phyloP scores from a whole-genome alignment of 2,888 invertebrate genomes.

The Oxytorus armatus region DNA sequence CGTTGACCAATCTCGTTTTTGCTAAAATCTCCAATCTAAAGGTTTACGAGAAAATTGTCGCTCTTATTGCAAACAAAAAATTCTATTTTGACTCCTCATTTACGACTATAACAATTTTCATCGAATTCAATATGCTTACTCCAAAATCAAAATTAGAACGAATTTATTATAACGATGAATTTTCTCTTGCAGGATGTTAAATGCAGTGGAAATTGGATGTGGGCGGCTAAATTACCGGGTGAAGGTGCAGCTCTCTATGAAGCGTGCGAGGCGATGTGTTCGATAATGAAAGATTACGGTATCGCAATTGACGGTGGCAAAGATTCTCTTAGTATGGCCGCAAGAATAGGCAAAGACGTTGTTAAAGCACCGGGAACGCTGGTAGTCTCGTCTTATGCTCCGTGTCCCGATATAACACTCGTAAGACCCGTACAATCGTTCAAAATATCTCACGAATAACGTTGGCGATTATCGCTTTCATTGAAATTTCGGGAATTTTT shows the following conservation, averaged over 20 bases:
- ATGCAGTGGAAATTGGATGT: constrained; percentile 99
- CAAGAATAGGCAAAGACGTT: constrained; percentile 89
- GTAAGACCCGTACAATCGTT: constrained; percentile 75
- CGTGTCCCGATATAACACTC: constrained; percentile 94
- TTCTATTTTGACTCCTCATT: no score
- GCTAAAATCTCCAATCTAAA: constrained; percentile 86
- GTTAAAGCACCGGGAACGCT: constrained; percentile 94
- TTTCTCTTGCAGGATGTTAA: constrained; percentile 92
- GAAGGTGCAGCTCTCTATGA: constrained; percentile 95
- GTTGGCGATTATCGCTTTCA: no score
- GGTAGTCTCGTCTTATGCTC: constrained; percentile 98
- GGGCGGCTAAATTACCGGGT: constrained; percentile 97
- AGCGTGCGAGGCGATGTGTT: constrained; percentile 95
- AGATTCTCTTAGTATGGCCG: constrained; percentile 99
- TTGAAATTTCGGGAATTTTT: neutral
- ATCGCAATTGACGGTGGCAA: constrained; percentile 98
- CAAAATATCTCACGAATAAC: neutral
- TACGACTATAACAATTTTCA: no score
- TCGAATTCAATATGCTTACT: no score
- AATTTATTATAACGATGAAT: neutral
- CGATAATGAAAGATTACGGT: constrained; percentile 92
- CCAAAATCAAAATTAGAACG: neutral
- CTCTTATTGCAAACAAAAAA: neutral
- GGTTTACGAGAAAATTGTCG: constrained; percentile 79
- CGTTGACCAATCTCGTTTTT: constrained; percentile 95